Evolutionary conservation across 2,888 invertebrate species (phyloP), one percentile per base, ranked within the genome.

Genomic region (Mimumesa dahlbomi): DNA sequence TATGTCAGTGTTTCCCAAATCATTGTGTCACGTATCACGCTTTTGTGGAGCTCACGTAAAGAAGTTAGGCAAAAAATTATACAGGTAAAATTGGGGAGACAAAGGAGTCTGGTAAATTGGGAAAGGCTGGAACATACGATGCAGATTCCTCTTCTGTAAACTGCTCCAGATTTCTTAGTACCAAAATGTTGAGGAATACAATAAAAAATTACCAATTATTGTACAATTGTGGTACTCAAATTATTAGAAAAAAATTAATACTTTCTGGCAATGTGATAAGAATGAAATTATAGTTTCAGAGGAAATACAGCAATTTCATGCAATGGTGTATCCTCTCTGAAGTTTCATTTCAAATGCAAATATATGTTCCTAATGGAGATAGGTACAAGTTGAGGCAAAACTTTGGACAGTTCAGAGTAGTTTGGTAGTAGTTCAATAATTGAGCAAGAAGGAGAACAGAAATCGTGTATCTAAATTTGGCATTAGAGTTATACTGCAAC

Each of bases 401-500:
- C 25, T 25, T 25, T 25, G 25, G 25, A 25, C 25, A 25, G 25
- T 25, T 25, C 4, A 25, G 25, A 34, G 6, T 34, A 34, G 34
- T 34, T 34, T 34, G 2, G 11, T 34, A 29, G 4, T 48, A 29
- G 7, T 29, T 13, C 5, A 29, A 13, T 29, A 45, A 45, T 45
- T n/a, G 21, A 22, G 22, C 22, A 11, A 9, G 21, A 45, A n/a
- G 38, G n/a, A n/a, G n/a, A n/a, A n/a, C 3, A n/a, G n/a, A 38
- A 38, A 14, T 40, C 11, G 6, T 16, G 16, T 16, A 40, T n/a
- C 3, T 14, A 16, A 40, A 4, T 18, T 40, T 16, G 16, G 16
- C 16, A 11, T 40, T 18, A 38, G 38, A 59, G 13, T 49, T 16
- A 14, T 52, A 25, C 49, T 53, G 52, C 36, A 34, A 52, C 36